Evolutionary conservation across 2,888 invertebrate species (phyloP).

Genomic region (Phengaris alcon): DNA sequence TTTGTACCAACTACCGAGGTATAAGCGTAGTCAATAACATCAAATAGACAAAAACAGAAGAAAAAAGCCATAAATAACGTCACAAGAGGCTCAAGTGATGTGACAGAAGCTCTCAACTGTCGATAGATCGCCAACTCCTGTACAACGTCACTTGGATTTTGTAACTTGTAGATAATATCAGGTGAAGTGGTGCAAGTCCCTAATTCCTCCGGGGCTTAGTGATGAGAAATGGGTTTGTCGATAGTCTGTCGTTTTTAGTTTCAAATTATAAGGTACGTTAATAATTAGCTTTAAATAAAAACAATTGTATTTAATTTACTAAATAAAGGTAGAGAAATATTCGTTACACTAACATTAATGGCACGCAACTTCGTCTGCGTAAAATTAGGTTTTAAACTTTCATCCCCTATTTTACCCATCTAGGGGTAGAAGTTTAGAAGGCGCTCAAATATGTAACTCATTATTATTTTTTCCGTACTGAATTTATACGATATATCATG

Average conservation of each 20-base stretch:
- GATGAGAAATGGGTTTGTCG: conserved; percentile 38
- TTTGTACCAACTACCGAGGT: too few relatives aligned
- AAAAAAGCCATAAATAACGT: neutral
- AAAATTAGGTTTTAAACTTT: too few relatives aligned
- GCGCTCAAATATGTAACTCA: too few relatives aligned
- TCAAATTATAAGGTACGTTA: neutral
- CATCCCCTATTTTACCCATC: too few relatives aligned
- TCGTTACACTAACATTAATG: too few relatives aligned
- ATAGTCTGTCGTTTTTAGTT: conserved; percentile 30
- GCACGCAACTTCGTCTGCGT: too few relatives aligned
- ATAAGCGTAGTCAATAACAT: too few relatives aligned
- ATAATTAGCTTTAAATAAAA: neutral
- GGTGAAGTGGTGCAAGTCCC: conserved; percentile 65
- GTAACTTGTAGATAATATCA: conserved; percentile 48
- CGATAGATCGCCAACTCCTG: conserved; percentile 68
- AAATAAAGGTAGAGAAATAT: too few relatives aligned
- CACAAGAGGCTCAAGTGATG: conserved; percentile 30
- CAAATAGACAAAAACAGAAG: neutral
- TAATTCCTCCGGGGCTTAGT: conserved; percentile 49
- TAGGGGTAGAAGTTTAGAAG: too few relatives aligned
- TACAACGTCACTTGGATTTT: conserved; percentile 56
- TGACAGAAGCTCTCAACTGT: conserved; percentile 36
- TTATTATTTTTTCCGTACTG: too few relatives aligned
- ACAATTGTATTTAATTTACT: too few relatives aligned
- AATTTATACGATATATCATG: too few relatives aligned